phyloP scores from a whole-genome alignment of 2,113 vertebrate species.

The Orthochromis indermauri region DNA sequence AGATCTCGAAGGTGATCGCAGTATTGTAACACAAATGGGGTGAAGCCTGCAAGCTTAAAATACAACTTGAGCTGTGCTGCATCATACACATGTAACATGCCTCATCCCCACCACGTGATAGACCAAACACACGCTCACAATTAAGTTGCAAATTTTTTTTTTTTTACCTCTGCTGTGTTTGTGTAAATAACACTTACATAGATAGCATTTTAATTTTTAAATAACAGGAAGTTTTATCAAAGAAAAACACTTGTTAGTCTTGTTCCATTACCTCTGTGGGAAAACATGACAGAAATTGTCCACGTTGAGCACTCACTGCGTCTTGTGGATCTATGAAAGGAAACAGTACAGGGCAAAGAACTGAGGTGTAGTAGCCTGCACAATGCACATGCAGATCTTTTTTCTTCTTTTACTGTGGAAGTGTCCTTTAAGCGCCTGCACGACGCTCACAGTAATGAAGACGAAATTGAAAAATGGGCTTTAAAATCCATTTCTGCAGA shows the following conservation, averaged over 20 bases:
- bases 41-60: background rate
- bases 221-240: background rate
- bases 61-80: background rate
- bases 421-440: slow-evolving; percentile 38
- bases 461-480: slow-evolving; percentile 54
- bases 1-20: background rate
- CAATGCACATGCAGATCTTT: slow-evolving; percentile 24
- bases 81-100: background rate
- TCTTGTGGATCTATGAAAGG: background rate
- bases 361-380: background rate
- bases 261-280: background rate
- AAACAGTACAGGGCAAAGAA: background rate
- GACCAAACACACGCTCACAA: background rate
- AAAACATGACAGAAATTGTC: background rate
- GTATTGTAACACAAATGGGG: background rate
- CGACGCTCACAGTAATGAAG: slow-evolving; percentile 53
- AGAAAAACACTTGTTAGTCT: background rate
- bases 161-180: background rate
- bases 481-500: slow-evolving; percentile 55
- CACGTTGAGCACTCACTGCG: background rate
- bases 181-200: background rate
- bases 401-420: background rate
- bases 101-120: background rate
- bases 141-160: background rate
- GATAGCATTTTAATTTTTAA: background rate